These are phyloP conservation scores for Coptodon bakossiorum DNA, from an alignment of 2,113 vertebrate species.

Conservation along the genomic window DNA sequence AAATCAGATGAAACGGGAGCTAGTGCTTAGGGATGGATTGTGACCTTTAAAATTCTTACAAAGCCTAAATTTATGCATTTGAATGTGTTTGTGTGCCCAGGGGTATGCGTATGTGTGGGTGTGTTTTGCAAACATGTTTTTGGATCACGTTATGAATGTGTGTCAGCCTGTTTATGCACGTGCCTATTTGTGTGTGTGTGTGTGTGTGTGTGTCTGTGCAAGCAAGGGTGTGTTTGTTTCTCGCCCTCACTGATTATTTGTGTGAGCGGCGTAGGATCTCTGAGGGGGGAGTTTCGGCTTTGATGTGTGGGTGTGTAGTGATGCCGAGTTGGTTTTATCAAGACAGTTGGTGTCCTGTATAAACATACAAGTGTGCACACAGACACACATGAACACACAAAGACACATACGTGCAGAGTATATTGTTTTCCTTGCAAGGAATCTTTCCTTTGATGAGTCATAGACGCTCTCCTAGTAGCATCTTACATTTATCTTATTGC, in stretches of 20 bases:
- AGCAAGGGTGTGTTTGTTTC: not conserved
- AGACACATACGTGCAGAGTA: not conserved
- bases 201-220: fast-evolving
- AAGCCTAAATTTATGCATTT: not conserved
- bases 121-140: not conserved
- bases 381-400: not conserved
- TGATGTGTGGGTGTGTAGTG: slow-evolving; percentile 22
- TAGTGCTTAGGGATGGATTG: not conserved
- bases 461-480: not conserved
- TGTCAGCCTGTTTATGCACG: not conserved
- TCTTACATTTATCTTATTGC: not conserved
- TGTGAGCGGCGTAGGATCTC: not conserved
- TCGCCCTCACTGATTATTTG: not conserved
- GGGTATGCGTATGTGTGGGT: not conserved
- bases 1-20: slow-evolving; percentile 1
- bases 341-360: not conserved
- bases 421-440: not conserved
- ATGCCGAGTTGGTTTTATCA: slow-evolving; percentile 13
- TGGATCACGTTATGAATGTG: not conserved
- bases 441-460: not conserved
- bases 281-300: not conserved
- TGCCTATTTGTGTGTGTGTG: not conserved
- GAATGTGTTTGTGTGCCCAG: not conserved
- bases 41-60: not conserved
- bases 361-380: not conserved